These are phyloP conservation scores for Pygoscelis antarcticus DNA, from an alignment of 2,113 vertebrate species.

Conservation along the genomic window DNA sequence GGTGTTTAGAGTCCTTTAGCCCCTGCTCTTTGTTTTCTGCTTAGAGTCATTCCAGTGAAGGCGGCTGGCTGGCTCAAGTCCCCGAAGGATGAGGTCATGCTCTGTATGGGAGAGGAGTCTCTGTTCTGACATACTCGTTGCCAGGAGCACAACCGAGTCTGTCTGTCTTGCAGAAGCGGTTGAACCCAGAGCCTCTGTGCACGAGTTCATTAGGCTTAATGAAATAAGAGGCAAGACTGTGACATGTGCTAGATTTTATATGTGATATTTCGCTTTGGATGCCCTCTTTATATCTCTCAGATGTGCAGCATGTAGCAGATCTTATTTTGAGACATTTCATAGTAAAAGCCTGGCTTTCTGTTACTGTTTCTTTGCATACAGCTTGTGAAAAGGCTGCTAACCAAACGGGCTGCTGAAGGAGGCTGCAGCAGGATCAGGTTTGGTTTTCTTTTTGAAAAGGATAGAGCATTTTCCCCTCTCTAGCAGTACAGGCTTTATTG, in stretches of 20 bases:
- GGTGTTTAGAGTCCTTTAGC: background rate
- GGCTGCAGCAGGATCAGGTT: background rate
- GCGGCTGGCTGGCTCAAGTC: background rate
- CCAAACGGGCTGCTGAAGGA: background rate
- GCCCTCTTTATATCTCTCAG: background rate
- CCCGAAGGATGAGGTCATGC: background rate
- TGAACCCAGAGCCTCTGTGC: background rate
- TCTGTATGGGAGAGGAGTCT: background rate
- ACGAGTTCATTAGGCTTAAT: background rate
- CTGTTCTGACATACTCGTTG: background rate
- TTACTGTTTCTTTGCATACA: background rate
- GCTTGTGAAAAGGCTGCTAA: background rate
- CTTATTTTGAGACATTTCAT: background rate
- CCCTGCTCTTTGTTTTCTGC: background rate
- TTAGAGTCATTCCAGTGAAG: background rate
- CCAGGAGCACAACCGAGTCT: background rate
- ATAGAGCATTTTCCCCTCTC: background rate
- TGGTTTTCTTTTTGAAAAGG: background rate
- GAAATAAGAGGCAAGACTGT: fast-evolving
- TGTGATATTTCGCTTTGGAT: background rate
- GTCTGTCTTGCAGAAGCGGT: background rate
- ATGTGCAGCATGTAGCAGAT: background rate
- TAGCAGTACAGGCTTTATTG: background rate
- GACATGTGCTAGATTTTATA: background rate
- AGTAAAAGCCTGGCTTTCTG: background rate